phyloP scores from a whole-genome alignment of 1,140 invertebrate species.

The Drosophila pandora region DNA sequence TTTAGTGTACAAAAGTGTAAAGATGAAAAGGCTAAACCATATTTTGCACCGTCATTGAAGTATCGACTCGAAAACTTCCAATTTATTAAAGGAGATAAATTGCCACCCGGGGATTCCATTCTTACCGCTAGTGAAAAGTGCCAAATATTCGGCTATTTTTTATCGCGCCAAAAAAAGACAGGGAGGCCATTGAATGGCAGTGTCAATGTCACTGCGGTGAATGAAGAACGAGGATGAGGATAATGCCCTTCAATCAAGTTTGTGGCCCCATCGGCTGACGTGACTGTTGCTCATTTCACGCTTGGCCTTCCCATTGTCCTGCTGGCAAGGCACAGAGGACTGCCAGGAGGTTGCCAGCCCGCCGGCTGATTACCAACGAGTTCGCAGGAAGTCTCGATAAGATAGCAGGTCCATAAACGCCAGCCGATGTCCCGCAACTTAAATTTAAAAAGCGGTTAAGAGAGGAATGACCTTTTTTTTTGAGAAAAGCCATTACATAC shows the following conservation, averaged over 20 bases:
- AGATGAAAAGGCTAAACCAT: constrained; percentile 4
- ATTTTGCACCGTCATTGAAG: constrained; percentile 35
- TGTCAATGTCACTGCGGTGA: constrained; percentile 39
- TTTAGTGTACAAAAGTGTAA: not conserved
- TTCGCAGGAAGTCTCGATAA: constrained; percentile 45
- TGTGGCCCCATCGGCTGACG: constrained; percentile 35
- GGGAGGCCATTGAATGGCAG: constrained; percentile 24
- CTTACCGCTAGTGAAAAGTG: constrained; percentile 22
- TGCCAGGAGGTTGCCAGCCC: constrained; percentile 9
- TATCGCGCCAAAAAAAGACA: constrained; percentile 36
- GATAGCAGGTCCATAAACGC: constrained; percentile 41
- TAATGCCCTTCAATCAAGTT: constrained; percentile 52
- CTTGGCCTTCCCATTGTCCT: constrained; percentile 49
- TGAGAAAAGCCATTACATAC: constrained; percentile 7
- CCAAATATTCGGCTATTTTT: constrained; percentile 31
- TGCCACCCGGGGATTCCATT: constrained; percentile 15
- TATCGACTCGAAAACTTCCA: constrained; percentile 35
- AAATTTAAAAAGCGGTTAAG: not conserved
- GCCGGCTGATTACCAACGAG: constrained; percentile 39
- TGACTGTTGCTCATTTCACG: constrained; percentile 51
- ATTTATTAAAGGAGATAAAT: constrained; percentile 52
- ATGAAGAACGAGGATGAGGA: constrained; percentile 18
- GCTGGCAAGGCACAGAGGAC: not conserved
- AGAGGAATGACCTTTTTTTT: not conserved
- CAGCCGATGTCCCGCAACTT: constrained; percentile 7